Conservation (phyloP, 2,113 vertebrate species). For the Spilogale gracilis region DNA sequence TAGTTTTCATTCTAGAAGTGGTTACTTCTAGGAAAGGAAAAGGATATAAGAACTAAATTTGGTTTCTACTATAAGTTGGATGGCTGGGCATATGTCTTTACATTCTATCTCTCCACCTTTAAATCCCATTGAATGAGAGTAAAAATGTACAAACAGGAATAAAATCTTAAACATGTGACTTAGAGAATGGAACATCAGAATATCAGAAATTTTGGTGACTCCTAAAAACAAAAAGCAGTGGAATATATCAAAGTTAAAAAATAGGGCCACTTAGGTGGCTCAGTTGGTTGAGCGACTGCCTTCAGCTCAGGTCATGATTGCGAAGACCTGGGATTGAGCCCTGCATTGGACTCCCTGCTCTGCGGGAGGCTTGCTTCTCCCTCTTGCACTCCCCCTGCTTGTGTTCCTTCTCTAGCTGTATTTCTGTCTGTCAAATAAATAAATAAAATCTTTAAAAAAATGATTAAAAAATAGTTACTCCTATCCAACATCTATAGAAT, state of each 20-base stretch:
- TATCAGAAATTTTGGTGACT: neutral
- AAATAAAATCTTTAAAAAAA: too few relatives aligned
- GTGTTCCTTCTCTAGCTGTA: too few relatives aligned
- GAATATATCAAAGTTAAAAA: neutral
- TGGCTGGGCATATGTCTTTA: neutral
- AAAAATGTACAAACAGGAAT: neutral
- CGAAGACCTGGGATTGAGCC: too few relatives aligned
- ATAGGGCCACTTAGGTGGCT: neutral
- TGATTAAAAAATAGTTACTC: neutral
- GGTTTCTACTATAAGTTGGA: neutral
- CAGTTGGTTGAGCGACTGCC: too few relatives aligned
- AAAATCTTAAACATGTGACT: neutral
- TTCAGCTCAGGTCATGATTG: too few relatives aligned
- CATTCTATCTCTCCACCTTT: neutral
- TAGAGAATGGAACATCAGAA: neutral
- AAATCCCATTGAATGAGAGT: neutral
- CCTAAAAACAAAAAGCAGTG: neutral
- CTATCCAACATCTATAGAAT: neutral
- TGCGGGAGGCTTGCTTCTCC: too few relatives aligned
- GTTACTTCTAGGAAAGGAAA: neutral
- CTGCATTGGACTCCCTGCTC: too few relatives aligned
- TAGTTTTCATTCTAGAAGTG: neutral
- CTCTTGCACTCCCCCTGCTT: too few relatives aligned
- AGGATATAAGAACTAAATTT: neutral
- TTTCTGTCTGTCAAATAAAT: too few relatives aligned